Percentiles rank a stretch among this genome's conserved stretches.
Evolutionary conservation across 2,113 vertebrate species (phyloP).

Genomic region (Trachemys scripta): DNA sequence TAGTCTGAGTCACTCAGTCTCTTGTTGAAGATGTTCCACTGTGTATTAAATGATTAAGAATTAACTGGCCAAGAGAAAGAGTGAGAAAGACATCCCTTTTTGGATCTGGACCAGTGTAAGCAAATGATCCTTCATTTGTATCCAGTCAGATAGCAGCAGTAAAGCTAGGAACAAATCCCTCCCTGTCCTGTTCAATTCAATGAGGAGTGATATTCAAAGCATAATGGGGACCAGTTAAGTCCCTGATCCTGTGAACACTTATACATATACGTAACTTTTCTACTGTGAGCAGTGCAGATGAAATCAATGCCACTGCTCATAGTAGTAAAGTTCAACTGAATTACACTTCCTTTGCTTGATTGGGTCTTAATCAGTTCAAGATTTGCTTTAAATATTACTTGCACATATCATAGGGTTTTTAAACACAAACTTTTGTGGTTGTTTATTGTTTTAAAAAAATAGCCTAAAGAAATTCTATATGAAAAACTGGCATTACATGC

Average conservation of each 20-base stretch:
- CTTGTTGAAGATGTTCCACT: neutral
- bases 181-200: neutral
- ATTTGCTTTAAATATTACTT: neutral
- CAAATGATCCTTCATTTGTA: neutral
- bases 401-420: neutral
- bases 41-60: neutral
- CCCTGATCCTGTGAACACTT: neutral
- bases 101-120: neutral
- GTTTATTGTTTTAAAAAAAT: neutral
- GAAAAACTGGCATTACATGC: neutral
- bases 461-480: neutral
- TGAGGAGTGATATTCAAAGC: neutral
- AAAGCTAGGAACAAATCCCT: neutral
- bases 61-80: neutral
- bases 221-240: neutral
- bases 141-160: neutral
- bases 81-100: neutral
- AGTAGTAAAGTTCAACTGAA: neutral
- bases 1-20: no score
- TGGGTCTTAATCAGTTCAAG: neutral
- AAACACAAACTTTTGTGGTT: neutral
- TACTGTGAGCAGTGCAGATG: rapidly evolving
- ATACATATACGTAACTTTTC: neutral
- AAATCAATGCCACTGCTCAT: neutral
- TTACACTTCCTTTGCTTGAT: rapidly evolving